Evolutionary conservation across 2,888 invertebrate genomes (phyloP).

Genomic region (Athalia circularis): DNA sequence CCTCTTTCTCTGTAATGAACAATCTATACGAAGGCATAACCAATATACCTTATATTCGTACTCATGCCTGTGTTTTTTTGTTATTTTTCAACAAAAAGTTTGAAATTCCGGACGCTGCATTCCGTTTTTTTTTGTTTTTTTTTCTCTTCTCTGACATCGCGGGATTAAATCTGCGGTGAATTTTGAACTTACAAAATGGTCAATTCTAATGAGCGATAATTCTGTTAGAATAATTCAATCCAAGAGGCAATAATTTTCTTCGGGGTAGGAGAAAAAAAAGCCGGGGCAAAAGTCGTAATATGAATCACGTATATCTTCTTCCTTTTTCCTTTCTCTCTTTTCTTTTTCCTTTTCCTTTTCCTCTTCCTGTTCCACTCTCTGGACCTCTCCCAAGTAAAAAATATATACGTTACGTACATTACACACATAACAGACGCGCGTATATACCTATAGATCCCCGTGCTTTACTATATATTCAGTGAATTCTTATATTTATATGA

Average conservation of each 20-base stretch:
- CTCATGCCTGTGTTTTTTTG: too few relatives aligned
- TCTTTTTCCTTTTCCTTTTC: not conserved
- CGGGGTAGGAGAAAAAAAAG: not conserved
- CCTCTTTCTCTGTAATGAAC: not conserved
- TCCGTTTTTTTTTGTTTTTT: not conserved
- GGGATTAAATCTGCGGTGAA: not conserved
- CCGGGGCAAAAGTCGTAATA: conserved; percentile 15
- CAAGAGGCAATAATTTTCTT: conserved; percentile 5
- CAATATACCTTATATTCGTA: too few relatives aligned
- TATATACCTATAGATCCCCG: not conserved
- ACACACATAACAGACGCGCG: not conserved
- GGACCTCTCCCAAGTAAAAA: conserved; percentile 15
- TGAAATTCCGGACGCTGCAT: not conserved
- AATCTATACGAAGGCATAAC: too few relatives aligned
- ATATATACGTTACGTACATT: not conserved
- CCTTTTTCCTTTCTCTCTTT: not conserved
- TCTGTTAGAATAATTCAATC: conserved; percentile 19
- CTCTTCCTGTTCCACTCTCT: not conserved
- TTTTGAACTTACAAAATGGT: not conserved
- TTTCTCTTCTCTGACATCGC: not conserved
- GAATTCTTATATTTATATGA: conserved; percentile 38
- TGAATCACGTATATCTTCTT: conserved; percentile 23
- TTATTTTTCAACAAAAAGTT: too few relatives aligned
- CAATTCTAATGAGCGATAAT: conserved; percentile 1
- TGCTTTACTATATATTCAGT: conserved; percentile 26